These are phyloP conservation scores for Salpingus planirostris DNA, from an alignment of 2,888 invertebrate genomes.

Conservation along the genomic window DNA sequence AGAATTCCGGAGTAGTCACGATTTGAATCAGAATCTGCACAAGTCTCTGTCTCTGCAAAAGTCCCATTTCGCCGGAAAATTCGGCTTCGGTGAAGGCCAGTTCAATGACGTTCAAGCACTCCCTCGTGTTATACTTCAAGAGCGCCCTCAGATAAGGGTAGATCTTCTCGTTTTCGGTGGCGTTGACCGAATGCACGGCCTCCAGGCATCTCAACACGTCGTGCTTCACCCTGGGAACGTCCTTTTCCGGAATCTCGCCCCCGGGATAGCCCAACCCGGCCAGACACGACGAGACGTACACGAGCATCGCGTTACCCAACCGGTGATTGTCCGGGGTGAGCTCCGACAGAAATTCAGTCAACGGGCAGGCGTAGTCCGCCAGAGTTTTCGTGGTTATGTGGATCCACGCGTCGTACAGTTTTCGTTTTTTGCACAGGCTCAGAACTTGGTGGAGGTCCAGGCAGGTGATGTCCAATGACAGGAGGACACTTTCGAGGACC, in stretches of 20 bases:
- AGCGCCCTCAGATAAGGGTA: slow-evolving; percentile 68
- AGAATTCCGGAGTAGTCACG: slow-evolving; percentile 58
- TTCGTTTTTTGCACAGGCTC: slow-evolving; percentile 45
- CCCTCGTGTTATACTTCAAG: slow-evolving; percentile 73
- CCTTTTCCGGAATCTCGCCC: slow-evolving; percentile 58
- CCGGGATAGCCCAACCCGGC: slow-evolving; percentile 78
- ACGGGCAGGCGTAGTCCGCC: slow-evolving; percentile 62
- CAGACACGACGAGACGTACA: slow-evolving; percentile 79
- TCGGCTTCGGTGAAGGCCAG: slow-evolving; percentile 77
- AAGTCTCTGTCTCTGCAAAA: slow-evolving; percentile 63
- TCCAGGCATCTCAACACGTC: slow-evolving; percentile 64
- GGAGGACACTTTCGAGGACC: slow-evolving; percentile 60
- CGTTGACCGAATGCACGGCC: slow-evolving; percentile 56
- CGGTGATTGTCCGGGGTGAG: slow-evolving; percentile 45
- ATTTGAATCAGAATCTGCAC: slow-evolving; percentile 71
- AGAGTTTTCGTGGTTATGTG: slow-evolving; percentile 72
- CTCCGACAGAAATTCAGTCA: slow-evolving; percentile 56
- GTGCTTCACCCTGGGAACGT: slow-evolving; percentile 58
- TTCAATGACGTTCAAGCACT: slow-evolving; percentile 76
- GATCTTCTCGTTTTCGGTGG: slow-evolving; percentile 51
- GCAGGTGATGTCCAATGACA: slow-evolving; percentile 63
- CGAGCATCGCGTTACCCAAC: slow-evolving; percentile 74
- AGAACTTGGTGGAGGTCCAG: slow-evolving; percentile 67
- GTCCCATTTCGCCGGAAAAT: slow-evolving; percentile 63
- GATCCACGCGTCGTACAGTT: slow-evolving; percentile 61